Percentiles rank a stretch among this genome's conserved stretches.
Conservation (phyloP, 2,797 vertebrate species). For the Paguma larvata region DNA sequence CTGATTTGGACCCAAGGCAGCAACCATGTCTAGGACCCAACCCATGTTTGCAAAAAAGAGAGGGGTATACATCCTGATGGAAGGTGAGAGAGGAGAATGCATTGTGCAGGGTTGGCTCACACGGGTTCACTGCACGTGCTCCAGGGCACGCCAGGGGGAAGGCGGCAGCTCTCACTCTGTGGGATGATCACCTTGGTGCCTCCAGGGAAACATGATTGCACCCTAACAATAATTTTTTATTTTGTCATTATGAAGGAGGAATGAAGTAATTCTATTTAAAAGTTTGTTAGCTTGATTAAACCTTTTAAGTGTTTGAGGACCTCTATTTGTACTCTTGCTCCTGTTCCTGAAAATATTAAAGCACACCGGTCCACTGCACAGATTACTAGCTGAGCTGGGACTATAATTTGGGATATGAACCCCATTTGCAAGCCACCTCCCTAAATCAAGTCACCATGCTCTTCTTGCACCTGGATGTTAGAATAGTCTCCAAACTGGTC, state of each 20-base stretch:
- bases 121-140: background rate
- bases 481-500: background rate
- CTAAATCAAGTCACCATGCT: too few relatives aligned
- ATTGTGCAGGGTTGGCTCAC: fast-evolving
- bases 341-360: background rate
- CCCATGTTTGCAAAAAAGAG: background rate
- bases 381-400: background rate
- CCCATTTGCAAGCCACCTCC: background rate
- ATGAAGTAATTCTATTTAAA: background rate
- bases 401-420: background rate
- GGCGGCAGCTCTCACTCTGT: background rate
- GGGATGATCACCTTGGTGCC: background rate
- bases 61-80: background rate
- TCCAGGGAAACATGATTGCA: background rate
- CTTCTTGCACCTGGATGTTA: too few relatives aligned
- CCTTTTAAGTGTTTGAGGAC: background rate
- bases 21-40: background rate
- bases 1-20: background rate
- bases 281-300: background rate
- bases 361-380: background rate
- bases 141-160: background rate
- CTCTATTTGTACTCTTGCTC: background rate
- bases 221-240: background rate
- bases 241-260: background rate
- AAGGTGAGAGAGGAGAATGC: background rate